Base-by-base conservation (phyloP, 2,888 invertebrate species). In the Dryomyza anilis region DNA sequence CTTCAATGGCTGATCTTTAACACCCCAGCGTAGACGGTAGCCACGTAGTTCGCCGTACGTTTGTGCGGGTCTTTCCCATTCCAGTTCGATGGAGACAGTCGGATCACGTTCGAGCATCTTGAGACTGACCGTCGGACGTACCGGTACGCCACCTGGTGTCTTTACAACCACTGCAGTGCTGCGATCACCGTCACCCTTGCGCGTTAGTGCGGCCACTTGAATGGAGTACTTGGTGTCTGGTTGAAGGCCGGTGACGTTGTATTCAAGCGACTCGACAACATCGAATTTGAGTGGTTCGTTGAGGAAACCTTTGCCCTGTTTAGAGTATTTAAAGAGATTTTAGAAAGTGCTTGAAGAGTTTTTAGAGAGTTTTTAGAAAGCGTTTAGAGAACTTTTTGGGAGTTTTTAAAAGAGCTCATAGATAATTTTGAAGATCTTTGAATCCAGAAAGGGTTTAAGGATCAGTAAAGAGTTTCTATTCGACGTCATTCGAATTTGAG, bases 131-230 rank as follows among this genome's bases (percentile, higher is more conserved):
- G 89, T 89, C 48, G 95, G 94, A 74, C 92, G 86, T 72, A 92
- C 92, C 43, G 95, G 95, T 61, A 95, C 96, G 70, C 96, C 96
- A 62, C 97, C 96, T 29, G 95, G 95, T 1, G 98, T 99, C 83
- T 90, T 92, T 2, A 95, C 91, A 67, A 89, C 89, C 64, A 92
- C 92, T 25, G 95, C 92, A 67, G 89, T 85, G 80, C 96, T 96
- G 70, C 96, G 87, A 81, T 94, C 93, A 21, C 99, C 99, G 82
- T 99, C 98, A 48, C 99, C 99, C 83, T 96, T 96, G 69, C 96
- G 88, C 3, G 98, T 99, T 67, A 98, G 86, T 0, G 98, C 99
- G 0, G 96, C 96, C 65, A 98, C 96, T 86, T 96, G 94, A 65
- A 97, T 91, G 62, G 91, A 91, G 85, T 99, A 99, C 74, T 90